Evolutionary conservation across 2,797 vertebrate genomes (phyloP).

Genomic region (Danionella dracula): DNA sequence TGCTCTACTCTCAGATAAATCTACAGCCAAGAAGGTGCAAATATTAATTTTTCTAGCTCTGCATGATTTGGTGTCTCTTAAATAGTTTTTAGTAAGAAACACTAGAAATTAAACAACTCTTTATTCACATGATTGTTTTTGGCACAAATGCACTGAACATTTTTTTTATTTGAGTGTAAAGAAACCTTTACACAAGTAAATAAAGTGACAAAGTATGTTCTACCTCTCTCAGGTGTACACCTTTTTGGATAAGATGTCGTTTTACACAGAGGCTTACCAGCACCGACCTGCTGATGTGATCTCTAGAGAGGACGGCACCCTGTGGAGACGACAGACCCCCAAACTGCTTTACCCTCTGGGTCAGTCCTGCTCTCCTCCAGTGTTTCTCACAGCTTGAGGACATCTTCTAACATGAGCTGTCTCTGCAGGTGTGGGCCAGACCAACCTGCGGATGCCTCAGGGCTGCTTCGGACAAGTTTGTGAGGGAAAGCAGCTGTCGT

Average conservation of each 20-base stretch:
- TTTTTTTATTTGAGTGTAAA: no score
- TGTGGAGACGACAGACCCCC: conserved; percentile 85
- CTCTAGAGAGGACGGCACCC: conserved; percentile 87
- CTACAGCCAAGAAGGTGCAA: conserved; percentile 88
- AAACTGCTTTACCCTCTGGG: conserved; percentile 95
- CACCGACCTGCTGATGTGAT: conserved; percentile 86
- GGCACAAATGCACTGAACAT: no score
- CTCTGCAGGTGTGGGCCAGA: conserved; percentile 80
- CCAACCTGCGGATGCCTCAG: conserved; percentile 92
- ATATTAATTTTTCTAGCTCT: no score
- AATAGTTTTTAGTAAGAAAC: no score
- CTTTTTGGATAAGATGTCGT: conserved; percentile 96
- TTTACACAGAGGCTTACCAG: conserved; percentile 91
- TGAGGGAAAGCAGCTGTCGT: conserved; percentile 77
- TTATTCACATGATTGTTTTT: no score
- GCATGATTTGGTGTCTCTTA: no score
- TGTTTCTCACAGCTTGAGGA: background rate
- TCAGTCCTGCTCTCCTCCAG: conserved; percentile 51
- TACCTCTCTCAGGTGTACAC: conserved; percentile 81
- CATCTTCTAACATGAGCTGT: background rate
- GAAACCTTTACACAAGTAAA: no score
- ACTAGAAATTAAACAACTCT: no score
- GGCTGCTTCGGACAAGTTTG: conserved; percentile 88
- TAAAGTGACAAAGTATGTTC: no score
- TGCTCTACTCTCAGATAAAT: conserved; percentile 89